Evolutionary conservation across 2,797 vertebrate species (phyloP), one percentile per base, ranked within the genome.

Genomic region (Pangasius mekongensis): DNA sequence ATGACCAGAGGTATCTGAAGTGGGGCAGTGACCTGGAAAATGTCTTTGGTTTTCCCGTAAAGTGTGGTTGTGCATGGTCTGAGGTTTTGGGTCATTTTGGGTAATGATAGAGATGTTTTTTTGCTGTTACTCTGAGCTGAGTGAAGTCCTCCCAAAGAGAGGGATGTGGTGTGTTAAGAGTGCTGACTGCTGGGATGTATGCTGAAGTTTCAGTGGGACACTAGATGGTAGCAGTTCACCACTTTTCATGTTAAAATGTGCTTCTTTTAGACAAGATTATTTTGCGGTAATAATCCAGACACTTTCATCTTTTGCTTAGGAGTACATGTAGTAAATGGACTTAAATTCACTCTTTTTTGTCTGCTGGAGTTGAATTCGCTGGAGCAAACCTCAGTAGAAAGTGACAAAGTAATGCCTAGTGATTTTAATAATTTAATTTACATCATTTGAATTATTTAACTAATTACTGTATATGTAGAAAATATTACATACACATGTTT

Each of bases 11-110:
- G 88, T 89, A 91, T 95, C 91, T 94, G 94, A 95, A 93, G 94
- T 93, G 86, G 89, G 87, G 89, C 91, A 92, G 90, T 93, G 92
- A 94, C 92, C 91, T 94, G 91, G 93, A 93, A 92, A 95, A 93
- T 66, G 85, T 89, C 89, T 90, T 33, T 69, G 84, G 90, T 92
- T 90, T 94, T 93, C 91, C 92, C 49, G 92, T 94, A 92, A 94
- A 93, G 81, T 90, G 89, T 87, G 92, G 90, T 92, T 92, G 87
- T 86, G 88, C 87, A 90, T 85, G 82, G 92, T 89, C 87, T 89
- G 91, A 89, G 90, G 82, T 93, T 90, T 89, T 89, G 92, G 90
- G 89, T 91, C 92, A 91, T 84, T 87, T 91, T 94, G 69, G 87
- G 89, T 91, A 91, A 91, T 93, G 93, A 94, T 92, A 87, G 85